Conservation (phyloP, 2,113 vertebrate genomes). For the Lepisosteus oculatus region DNA sequence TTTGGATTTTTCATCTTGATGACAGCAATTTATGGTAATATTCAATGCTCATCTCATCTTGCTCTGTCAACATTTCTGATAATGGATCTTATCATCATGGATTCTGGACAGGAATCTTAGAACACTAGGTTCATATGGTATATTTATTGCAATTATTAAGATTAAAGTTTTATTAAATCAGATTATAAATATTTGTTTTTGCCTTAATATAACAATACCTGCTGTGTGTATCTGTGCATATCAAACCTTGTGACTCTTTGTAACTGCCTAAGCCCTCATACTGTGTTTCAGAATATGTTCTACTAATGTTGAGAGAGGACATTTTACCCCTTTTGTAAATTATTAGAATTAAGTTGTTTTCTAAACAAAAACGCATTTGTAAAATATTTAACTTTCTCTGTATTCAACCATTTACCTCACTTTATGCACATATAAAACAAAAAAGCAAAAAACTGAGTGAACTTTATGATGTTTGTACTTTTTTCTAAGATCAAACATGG, state of each 20-base stretch:
- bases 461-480: slow-evolving; percentile 24
- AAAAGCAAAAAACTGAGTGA: slow-evolving; percentile 35
- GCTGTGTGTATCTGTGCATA: too few species aligned
- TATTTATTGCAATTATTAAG: too few species aligned
- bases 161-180: too few species aligned
- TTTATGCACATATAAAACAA: slow-evolving; percentile 60
- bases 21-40: too few species aligned
- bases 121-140: too few species aligned
- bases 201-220: too few species aligned
- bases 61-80: too few species aligned
- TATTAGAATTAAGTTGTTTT: slow-evolving; percentile 63
- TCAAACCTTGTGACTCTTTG: slow-evolving; percentile 13
- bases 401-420: slow-evolving; percentile 52
- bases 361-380: slow-evolving; percentile 71
- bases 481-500: slow-evolving; percentile 20
- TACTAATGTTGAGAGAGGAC: slow-evolving; percentile 54
- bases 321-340: slow-evolving; percentile 50
- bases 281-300: slow-evolving; percentile 33
- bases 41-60: too few species aligned
- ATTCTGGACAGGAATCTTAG: too few species aligned
- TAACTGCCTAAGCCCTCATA: slow-evolving; percentile 54
- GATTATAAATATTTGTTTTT: too few species aligned
- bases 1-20: too few species aligned
- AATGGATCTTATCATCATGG: too few species aligned
- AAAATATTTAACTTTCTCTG: slow-evolving; percentile 66